Evolutionary conservation across 1,140 invertebrate genomes (phyloP).

Genomic region (Drosophila tani): DNA sequence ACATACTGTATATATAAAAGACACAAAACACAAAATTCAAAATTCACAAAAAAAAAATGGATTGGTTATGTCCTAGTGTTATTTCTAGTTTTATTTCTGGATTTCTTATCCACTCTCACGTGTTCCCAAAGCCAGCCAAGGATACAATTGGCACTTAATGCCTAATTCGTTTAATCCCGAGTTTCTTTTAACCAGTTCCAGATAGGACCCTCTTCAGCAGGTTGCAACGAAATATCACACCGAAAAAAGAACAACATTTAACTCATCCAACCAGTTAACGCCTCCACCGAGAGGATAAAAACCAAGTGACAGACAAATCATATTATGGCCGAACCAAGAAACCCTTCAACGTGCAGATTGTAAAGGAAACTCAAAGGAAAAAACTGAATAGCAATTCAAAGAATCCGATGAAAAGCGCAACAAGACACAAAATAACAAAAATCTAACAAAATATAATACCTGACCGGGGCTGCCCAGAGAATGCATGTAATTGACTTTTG

Average conservation of each 20-base stretch:
- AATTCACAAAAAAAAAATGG: not conserved
- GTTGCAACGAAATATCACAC: slow-evolving; percentile 20
- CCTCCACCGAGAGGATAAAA: slow-evolving; percentile 18
- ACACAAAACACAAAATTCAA: not conserved
- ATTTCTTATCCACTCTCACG: not conserved
- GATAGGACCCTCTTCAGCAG: slow-evolving; percentile 14
- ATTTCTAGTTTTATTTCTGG: not conserved
- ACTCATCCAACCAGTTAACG: slow-evolving; percentile 36
- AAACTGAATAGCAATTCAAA: slow-evolving; percentile 52
- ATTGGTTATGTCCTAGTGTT: not conserved
- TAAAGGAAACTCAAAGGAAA: slow-evolving; percentile 32
- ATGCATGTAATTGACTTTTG: slow-evolving; percentile 82
- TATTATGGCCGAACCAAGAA: slow-evolving; percentile 37
- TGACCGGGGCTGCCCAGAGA: slow-evolving; percentile 54
- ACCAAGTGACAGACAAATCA: slow-evolving; percentile 47
- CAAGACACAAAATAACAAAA: slow-evolving; percentile 62
- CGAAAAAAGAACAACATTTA: slow-evolving; percentile 18
- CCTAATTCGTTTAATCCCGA: slow-evolving; percentile 37
- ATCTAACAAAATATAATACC: slow-evolving; percentile 60
- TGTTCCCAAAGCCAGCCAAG: slow-evolving; percentile 5
- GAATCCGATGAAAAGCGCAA: slow-evolving; percentile 75
- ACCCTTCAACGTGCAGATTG: slow-evolving; percentile 67
- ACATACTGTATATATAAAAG: not conserved
- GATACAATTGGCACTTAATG: slow-evolving; percentile 40
- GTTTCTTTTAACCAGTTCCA: slow-evolving; percentile 6